A percentile compares a stretch with the other conserved stretches of the same genome.
These are phyloP conservation scores for Erpobdella octoculata DNA, from an alignment of 2,888 invertebrate species.

Conservation along the genomic window DNA sequence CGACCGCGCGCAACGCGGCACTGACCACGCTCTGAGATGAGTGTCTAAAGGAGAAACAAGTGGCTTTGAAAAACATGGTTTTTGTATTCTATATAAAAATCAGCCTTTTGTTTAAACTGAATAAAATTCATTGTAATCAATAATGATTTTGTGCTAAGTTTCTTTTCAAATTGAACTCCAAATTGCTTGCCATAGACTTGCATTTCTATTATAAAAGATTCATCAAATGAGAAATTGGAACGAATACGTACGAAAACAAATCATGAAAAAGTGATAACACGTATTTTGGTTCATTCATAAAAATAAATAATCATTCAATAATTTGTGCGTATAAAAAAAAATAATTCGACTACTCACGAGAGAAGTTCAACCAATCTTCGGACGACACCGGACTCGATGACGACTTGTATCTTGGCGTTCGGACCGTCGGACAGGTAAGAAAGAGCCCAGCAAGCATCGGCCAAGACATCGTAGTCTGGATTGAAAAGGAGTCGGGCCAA, in stretches of 20 bases:
- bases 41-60: slow-evolving; percentile 41
- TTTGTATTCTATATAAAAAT: neutral
- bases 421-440: slow-evolving; percentile 92
- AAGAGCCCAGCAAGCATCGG: slow-evolving; percentile 93
- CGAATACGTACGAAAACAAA: too few species aligned
- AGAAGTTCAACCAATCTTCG: slow-evolving; percentile 66
- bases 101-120: neutral
- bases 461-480: slow-evolving; percentile 76
- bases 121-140: too few species aligned
- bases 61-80: neutral
- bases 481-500: slow-evolving; percentile 78
- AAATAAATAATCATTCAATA: too few species aligned
- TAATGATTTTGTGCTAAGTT: too few species aligned
- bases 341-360: slow-evolving; percentile 54
- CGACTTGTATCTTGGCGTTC: slow-evolving; percentile 89
- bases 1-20: slow-evolving; percentile 88
- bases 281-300: too few species aligned
- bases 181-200: too few species aligned
- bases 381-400: slow-evolving; percentile 89
- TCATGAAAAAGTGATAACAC: too few species aligned
- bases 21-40: slow-evolving; percentile 50
- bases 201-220: too few species aligned
- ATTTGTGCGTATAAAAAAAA: neutral
- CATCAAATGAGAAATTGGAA: too few species aligned
- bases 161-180: too few species aligned